These are phyloP conservation scores for Pollenia labialis DNA, from an alignment of 2,888 invertebrate genomes.

Conservation along the genomic window DNA sequence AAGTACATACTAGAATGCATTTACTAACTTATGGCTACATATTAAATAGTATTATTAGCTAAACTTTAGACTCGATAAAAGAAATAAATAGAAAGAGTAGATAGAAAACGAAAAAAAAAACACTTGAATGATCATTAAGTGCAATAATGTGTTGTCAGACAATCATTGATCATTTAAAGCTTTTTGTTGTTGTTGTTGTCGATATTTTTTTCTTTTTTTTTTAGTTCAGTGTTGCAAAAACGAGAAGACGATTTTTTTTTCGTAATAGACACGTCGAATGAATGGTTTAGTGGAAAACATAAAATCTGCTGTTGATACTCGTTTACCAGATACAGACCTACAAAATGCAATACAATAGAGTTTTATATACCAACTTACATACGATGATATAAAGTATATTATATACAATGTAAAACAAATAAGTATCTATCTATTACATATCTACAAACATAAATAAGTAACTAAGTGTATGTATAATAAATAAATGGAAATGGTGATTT, in stretches of 20 bases:
- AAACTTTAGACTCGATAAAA: conserved; percentile 25
- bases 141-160: conserved; percentile 65
- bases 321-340: conserved; percentile 40
- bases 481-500: conserved; percentile 61
- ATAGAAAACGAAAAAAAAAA: conserved; percentile 27
- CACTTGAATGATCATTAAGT: conserved; percentile 63
- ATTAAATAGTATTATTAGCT: conserved; percentile 33
- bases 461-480: conserved; percentile 39
- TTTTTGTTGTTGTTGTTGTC: conserved; percentile 20
- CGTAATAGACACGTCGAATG: conserved; percentile 55
- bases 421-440: conserved; percentile 15
- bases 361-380: conserved; percentile 28
- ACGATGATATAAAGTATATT: conserved; percentile 48
- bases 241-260: conserved; percentile 53
- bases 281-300: conserved; percentile 23
- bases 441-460: conserved; percentile 28
- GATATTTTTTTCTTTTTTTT: conserved; percentile 27
- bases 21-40: conserved; percentile 24
- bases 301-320: conserved; percentile 36
- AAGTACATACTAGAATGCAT: conserved; percentile 24
- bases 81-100: conserved; percentile 27
- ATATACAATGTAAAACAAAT: conserved; percentile 46
- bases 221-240: conserved; percentile 45
- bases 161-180: conserved; percentile 67
- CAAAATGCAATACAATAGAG: conserved; percentile 40